A percentile compares a stretch with the other conserved stretches of the same genome.
Conservation (phyloP, 2,888 invertebrate species). For the Scaptodrosophila latifasciaeformis region DNA sequence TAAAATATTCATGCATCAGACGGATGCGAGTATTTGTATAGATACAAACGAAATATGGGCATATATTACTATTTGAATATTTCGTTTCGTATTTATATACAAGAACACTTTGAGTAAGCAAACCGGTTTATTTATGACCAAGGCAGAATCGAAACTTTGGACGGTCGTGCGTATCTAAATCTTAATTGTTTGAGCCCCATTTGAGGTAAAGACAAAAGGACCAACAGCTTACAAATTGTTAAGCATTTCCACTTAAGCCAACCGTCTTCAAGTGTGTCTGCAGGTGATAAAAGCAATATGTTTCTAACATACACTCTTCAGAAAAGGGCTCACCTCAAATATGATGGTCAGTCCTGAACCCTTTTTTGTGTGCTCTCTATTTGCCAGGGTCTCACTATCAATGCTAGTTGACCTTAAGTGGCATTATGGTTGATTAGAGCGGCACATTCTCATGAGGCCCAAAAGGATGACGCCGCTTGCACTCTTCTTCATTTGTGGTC, state of each 20-base stretch:
- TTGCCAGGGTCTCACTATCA: no score
- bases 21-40: not conserved
- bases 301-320: constrained; percentile 25
- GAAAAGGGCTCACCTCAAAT: not conserved
- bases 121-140: no score
- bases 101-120: not conserved
- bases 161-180: constrained; percentile 48
- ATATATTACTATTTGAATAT: not conserved
- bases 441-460: constrained; percentile 11
- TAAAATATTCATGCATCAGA: not conserved
- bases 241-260: constrained; percentile 5
- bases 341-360: constrained; percentile 1
- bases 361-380: not conserved
- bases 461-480: constrained; percentile 1
- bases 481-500: constrained; percentile 32
- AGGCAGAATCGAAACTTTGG: no score
- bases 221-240: constrained; percentile 46
- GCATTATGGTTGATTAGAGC: constrained; percentile 13
- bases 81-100: not conserved
- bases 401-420: constrained; percentile 22
- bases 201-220: constrained; percentile 30
- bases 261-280: constrained; percentile 20
- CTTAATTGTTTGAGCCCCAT: constrained; percentile 39
- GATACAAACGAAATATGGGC: not conserved
- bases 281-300: constrained; percentile 54